A percentile compares a stretch with the other conserved stretches of the same genome.
Conservation (phyloP, 2,797 vertebrate genomes). For the Cyprinella venusta region DNA sequence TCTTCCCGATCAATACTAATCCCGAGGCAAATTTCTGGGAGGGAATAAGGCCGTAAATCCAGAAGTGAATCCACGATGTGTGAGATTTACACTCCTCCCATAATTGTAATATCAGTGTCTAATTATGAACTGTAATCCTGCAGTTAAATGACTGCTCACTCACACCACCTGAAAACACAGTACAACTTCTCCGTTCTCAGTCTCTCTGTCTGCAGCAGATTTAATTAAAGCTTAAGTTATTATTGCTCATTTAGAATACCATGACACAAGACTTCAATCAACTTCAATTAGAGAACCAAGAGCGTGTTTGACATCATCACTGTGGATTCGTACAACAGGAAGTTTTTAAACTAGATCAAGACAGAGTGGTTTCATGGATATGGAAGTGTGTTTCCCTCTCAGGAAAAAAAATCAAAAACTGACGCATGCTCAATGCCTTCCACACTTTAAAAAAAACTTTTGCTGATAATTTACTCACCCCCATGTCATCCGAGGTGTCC, state of each 20-base stretch:
- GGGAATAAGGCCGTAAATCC: slow-evolving; percentile 31
- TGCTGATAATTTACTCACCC: too few species aligned
- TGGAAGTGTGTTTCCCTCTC: background rate
- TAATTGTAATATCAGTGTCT: slow-evolving; percentile 57
- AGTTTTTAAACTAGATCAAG: background rate
- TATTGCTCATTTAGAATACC: slow-evolving; percentile 34
- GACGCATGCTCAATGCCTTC: too few species aligned
- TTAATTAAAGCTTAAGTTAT: slow-evolving; percentile 55
- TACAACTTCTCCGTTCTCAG: slow-evolving; percentile 32
- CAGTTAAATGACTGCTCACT: slow-evolving; percentile 49
- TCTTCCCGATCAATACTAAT: slow-evolving; percentile 35
- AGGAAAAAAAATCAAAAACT: background rate
- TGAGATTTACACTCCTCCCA: slow-evolving; percentile 43
- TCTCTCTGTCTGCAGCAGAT: slow-evolving; percentile 42
- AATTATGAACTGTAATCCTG: slow-evolving; percentile 59
- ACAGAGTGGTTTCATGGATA: background rate
- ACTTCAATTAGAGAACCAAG: slow-evolving; percentile 5
- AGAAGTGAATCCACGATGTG: slow-evolving; percentile 37
- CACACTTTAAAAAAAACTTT: too few species aligned
- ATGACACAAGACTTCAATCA: slow-evolving; percentile 51
- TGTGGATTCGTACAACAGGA: background rate
- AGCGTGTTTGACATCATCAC: background rate
- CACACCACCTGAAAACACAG: slow-evolving; percentile 51
- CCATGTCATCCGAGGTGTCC: too few species aligned
- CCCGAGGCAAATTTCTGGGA: slow-evolving; percentile 1